Evolutionary conservation across 2,113 vertebrate species (phyloP).

Genomic region (Eonycteris spelaea): DNA sequence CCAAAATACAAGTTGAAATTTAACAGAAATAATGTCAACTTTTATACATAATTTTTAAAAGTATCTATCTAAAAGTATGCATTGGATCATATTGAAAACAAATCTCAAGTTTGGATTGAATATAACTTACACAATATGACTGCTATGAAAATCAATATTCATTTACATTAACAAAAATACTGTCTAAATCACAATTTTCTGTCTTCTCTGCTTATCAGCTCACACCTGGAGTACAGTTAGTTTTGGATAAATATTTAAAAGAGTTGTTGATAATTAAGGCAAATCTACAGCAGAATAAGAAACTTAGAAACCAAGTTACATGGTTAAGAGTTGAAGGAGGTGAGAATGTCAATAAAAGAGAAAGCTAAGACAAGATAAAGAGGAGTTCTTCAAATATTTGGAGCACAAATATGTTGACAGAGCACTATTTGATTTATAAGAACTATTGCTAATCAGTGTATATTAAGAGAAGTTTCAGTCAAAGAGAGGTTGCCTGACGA

Average conservation of each 20-base stretch:
- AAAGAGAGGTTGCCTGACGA: neutral
- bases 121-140: neutral
- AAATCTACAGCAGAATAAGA: neutral
- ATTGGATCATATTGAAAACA: neutral
- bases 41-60: neutral
- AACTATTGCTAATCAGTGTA: neutral
- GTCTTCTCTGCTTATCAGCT: neutral
- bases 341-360: neutral
- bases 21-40: neutral
- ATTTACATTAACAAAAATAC: neutral
- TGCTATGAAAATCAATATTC: neutral
- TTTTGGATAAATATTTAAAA: neutral
- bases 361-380: neutral
- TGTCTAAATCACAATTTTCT: neutral
- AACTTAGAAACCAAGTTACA: neutral
- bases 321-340: neutral
- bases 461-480: neutral
- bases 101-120: neutral
- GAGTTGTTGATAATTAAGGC: neutral
- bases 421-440: neutral
- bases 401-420: neutral
- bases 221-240: neutral
- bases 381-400: neutral
- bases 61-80: neutral
- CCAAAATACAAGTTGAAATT: neutral